Base-by-base conservation (phyloP, 2,888 invertebrate species). In the Entomobrya multifasciata region DNA sequence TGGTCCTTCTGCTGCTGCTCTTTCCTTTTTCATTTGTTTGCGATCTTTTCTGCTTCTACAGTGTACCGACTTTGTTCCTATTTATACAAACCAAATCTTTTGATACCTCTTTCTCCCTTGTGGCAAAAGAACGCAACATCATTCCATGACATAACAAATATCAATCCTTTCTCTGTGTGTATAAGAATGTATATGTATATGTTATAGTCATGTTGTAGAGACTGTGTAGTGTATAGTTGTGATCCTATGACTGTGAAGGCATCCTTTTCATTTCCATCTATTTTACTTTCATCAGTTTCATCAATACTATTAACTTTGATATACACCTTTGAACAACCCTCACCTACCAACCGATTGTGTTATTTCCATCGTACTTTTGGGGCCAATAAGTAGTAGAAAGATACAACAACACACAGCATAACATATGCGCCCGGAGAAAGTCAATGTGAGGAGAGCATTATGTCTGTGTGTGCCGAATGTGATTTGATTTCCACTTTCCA, bases 401-500 rank as follows among this genome's bases (percentile, higher is more conserved):
- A 30, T 20, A 60, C n/a, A 30, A 25, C 25, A 47, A n/a, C 72
- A 67, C n/a, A 25, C n/a, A 47, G 25, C 49, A 47, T 0, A 15
- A 17, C 4, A 49, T 11, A 49, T 30, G 17, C n/a, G n/a, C n/a
- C n/a, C 5, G 8, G 41, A 10, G 52, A n/a, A 52, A 52, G 30
- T 27, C 49, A 49, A 44, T 67, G 30, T 41, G 27, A 30, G 17
- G 49, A 6, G 41, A 20, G 22, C 62, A 20, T 79, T 44, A 44
- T 25, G 13, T 55, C 11, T 76, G 27, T 77, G 47, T 36, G 47
- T 67, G 52, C 27, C 17, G 30, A 36, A 62, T 82, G 57, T 82
- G 70, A 82, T 74, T 82, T 49, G 82, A 82, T 74, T 82, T 82
- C 74, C 82, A 72, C 76, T 83, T 76, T 55, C 83, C 27, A 57